Evolutionary conservation across 2,888 invertebrate species (phyloP).

Genomic region (Lomographa bimaculata): DNA sequence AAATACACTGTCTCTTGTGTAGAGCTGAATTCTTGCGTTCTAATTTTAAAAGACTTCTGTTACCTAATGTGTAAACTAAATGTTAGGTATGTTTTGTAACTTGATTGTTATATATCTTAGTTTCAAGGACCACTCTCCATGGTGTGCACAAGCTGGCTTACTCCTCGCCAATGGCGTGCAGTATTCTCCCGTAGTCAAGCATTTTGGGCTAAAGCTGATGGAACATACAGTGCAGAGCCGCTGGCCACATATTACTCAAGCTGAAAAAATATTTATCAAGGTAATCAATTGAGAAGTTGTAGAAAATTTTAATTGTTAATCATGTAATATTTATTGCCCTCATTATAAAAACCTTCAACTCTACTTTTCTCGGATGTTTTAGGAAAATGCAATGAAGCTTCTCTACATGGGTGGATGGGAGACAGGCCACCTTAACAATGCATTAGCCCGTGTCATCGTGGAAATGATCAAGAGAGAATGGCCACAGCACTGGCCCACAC

Average conservation of each 20-base stretch:
- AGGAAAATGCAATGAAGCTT: constrained; percentile 95
- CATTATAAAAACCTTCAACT: no score
- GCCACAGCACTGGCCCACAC: constrained; percentile 98
- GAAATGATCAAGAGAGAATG: constrained; percentile 98
- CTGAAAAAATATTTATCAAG: constrained; percentile 95
- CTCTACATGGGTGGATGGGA: constrained; percentile 90
- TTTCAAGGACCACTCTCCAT: constrained; percentile 93
- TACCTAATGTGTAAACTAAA: no score
- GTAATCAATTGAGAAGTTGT: no score
- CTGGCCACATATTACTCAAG: constrained; percentile 94
- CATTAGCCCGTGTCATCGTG: constrained; percentile 94
- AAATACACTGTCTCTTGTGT: no score
- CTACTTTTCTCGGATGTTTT: no score
- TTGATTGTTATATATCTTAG: no score
- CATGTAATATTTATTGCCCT: no score
- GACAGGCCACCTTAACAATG: constrained; percentile 92
- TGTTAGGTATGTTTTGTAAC: no score
- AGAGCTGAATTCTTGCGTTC: no score
- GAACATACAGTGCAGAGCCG: constrained; percentile 96
- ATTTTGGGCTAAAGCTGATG: constrained; percentile 96
- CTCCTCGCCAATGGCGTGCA: constrained; percentile 89
- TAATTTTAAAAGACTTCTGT: no score
- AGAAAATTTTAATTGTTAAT: no score
- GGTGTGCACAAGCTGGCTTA: constrained; percentile 94
- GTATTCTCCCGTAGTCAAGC: constrained; percentile 91